Conservation (phyloP, 2,113 vertebrate genomes). For the Tamias sibiricus region DNA sequence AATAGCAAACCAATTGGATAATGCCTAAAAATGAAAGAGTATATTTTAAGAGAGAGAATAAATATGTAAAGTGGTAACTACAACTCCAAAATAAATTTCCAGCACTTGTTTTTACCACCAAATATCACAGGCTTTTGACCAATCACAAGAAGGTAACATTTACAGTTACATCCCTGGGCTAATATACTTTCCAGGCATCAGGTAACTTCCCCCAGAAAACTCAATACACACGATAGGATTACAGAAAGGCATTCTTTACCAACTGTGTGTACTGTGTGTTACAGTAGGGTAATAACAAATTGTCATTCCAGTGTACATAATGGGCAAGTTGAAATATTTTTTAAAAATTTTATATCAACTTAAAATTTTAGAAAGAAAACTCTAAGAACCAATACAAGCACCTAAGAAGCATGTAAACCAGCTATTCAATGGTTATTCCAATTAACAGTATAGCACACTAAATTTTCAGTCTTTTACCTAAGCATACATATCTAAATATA, state of each 20-base stretch:
- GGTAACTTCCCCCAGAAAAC: neutral
- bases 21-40: slow-evolving; percentile 90
- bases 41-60: slow-evolving; percentile 59
- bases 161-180: neutral
- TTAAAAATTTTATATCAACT: slow-evolving; percentile 1
- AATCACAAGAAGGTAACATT: slow-evolving; percentile 17
- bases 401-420: neutral
- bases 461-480: neutral
- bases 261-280: neutral
- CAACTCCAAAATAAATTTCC: slow-evolving; percentile 56
- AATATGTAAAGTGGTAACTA: slow-evolving; percentile 56
- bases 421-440: neutral
- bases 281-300: neutral
- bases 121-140: slow-evolving; percentile 1
- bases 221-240: neutral
- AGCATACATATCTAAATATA: neutral
- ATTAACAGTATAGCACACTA: neutral
- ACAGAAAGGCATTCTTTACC: neutral
- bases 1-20: slow-evolving; percentile 98
- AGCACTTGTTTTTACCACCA: slow-evolving; percentile 34
- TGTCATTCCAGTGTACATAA: neutral
- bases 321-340: slow-evolving; percentile 19
- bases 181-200: slow-evolving; percentile 13
- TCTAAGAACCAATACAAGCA: neutral
- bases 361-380: slow-evolving; percentile 59